phyloP scores from a whole-genome alignment of 1,140 invertebrate genomes.

The Andrena cerasifolii region DNA sequence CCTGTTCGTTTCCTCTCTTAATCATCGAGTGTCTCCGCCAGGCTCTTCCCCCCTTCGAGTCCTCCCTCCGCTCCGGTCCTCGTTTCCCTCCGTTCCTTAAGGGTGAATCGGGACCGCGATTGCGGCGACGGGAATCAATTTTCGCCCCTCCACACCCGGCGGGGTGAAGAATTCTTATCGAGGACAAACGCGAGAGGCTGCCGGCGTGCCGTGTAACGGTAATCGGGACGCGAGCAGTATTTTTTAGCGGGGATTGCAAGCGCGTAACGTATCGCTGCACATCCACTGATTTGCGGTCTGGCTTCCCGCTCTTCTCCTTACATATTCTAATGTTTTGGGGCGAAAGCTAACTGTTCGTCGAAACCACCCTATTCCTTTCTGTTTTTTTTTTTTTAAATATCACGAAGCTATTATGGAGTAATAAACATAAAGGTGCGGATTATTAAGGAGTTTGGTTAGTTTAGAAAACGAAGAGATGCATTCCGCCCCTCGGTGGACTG shows the following conservation, averaged over 20 bases:
- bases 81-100: slow-evolving; percentile 7
- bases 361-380: neutral
- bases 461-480: too few relatives aligned
- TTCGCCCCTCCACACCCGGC: slow-evolving; percentile 38
- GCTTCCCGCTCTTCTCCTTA: neutral
- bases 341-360: neutral
- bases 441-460: too few relatives aligned
- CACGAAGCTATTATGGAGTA: too few relatives aligned
- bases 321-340: neutral
- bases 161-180: slow-evolving; percentile 26
- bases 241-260: slow-evolving; percentile 2
- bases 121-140: slow-evolving; percentile 52
- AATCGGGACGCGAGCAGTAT: slow-evolving; percentile 24
- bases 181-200: slow-evolving; percentile 20
- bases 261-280: slow-evolving; percentile 34
- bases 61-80: neutral
- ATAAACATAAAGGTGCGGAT: too few relatives aligned
- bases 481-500: too few relatives aligned
- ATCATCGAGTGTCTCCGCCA: slow-evolving; percentile 59
- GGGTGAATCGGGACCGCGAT: slow-evolving; percentile 41
- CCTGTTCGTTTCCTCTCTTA: slow-evolving; percentile 56
- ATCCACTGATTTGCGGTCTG: slow-evolving; percentile 22
- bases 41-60: slow-evolving; percentile 28
- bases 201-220: slow-evolving; percentile 9
- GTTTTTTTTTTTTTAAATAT: neutral